Base-by-base conservation (phyloP, 2,797 vertebrate genomes). In the Chloroceryle amazona region DNA sequence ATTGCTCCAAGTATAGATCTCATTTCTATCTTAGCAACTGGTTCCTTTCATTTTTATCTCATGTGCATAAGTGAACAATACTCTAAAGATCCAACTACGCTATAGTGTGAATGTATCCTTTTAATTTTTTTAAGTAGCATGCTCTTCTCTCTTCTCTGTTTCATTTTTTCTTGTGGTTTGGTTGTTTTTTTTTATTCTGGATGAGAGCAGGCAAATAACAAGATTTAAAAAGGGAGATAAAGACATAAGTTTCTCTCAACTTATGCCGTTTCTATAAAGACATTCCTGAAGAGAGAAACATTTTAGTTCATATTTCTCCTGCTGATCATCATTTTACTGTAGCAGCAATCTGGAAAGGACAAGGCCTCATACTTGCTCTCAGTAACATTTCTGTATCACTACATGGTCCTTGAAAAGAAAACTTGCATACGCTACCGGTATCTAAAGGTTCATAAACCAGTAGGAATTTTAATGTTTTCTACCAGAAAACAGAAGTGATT, bases 381-480 rank as follows among this genome's bases (percentile, higher is more conserved):
- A 25, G 2, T 71, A 57, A 12, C 23, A n/a, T 78, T 51, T 75
- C 26, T 54, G 0, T 33, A 11, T 54, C 18, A 21, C 22, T 22
- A 3, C 23, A 2, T 5, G 9, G 29, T 72, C 29, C 33, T 62
- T 79, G 65, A 31, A 86, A 79, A 81, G 57, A 78, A 94, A 72
- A 51, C 7, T 10, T 51, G 2, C 44, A 10, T 61, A 4, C 26
- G 17, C 39, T 79, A 4, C 51, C 79, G 41, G 52, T 10, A 46
- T 42, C n/a, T 78, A 42, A 88, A 92, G 46, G 35, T 7, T 61
- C 58, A 81, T 90, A 73, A 93, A 81, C 37, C 14, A 61, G 46
- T 29, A 54, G 23, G 35, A 28, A 67, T 41, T 55, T 58, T 3
- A 78, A 52, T 37, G 13, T 37, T 72, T 87, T 55, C 49, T 35